Evolutionary conservation across 2,888 invertebrate genomes (phyloP), one percentile per base, ranked within the genome.

Genomic region (Ptychoptera albimana): DNA sequence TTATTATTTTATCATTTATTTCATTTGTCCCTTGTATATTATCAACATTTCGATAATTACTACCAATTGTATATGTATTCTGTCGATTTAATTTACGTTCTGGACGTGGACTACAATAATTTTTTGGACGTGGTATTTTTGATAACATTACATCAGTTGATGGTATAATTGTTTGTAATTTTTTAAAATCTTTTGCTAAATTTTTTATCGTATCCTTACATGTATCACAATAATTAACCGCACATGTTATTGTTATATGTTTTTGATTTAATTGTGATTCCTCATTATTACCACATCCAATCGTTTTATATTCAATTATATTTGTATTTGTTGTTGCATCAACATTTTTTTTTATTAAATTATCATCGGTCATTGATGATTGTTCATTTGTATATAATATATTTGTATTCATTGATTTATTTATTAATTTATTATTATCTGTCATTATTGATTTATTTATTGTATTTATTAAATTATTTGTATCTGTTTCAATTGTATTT

Each of bases 201-300:
- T 65, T 64, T 47, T 69, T 71, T 10, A 73, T 72, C 35, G 68
- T 69, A 51, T 70, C 71, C 53, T 72, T 73, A 55, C 75, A 75
- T 48, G 74, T 73, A 56, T 75, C 75, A 63, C 75, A 75, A 51
- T 71, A 71, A 51, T 71, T 71, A 23, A 67, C 69, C 36, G 70
- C 66, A 50, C 70, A 66, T 11, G 69, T 63, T 30, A 69, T 68
- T 0, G 65, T 63, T 37, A 71, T 67, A 42, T 69, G 68, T 1
- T 51, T 3, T 23, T 23, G 23, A 5, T 7, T 3, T 23, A 5
- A 3, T 23, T 23, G 23, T 23, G 67, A 63, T 51, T 65, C 68
- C 2, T 69, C 59, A 9, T 68, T 65, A 16, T 69, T 69, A 1
- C 72, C 72, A 34, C 72, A n/a, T n/a, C n/a, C n/a, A n/a, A n/a